Evolutionary conservation across 2,797 vertebrate genomes (phyloP).

Genomic region (Epinephelus malabaricus): DNA sequence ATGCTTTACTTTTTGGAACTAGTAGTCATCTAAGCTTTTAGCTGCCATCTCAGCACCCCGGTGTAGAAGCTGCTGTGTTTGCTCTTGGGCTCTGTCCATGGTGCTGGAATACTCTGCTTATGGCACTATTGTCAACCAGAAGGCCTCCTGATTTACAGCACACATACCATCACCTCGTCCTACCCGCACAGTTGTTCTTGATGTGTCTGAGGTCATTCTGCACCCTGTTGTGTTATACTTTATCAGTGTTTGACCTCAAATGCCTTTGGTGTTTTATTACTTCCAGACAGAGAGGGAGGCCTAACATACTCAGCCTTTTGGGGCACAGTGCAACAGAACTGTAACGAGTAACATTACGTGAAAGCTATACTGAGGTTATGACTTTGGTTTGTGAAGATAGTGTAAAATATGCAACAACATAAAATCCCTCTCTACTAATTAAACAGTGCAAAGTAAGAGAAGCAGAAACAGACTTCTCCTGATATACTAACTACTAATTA

Average conservation of each 20-base stretch:
- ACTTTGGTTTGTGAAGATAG: constrained; percentile 1
- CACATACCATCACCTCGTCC: neutral
- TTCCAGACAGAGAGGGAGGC: neutral
- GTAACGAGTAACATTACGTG: neutral
- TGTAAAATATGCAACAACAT: neutral
- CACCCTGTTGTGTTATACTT: neutral
- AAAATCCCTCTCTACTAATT: constrained; percentile 10
- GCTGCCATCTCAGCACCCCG: constrained; percentile 22
- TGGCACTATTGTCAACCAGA: neutral
- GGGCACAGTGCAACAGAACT: neutral
- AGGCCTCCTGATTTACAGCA: constrained; percentile 4
- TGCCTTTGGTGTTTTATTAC: constrained; percentile 8
- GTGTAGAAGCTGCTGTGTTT: constrained; percentile 15
- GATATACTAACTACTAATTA: constrained; percentile 26
- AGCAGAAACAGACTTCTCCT: neutral
- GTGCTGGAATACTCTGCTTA: constrained; percentile 14
- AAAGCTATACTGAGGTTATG: constrained; percentile 6
- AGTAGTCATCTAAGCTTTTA: constrained; percentile 2
- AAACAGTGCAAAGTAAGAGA: neutral
- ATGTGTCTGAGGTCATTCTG: constrained; percentile 3
- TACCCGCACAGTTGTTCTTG: neutral
- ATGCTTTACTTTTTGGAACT: neutral
- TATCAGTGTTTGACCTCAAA: constrained; percentile 16
- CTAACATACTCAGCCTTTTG: neutral
- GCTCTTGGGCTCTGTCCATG: constrained; percentile 35